Evolutionary conservation across 1,140 invertebrate species (phyloP), one percentile per base, ranked within the genome.

Genomic region (Phymorhynchus buccinoides): DNA sequence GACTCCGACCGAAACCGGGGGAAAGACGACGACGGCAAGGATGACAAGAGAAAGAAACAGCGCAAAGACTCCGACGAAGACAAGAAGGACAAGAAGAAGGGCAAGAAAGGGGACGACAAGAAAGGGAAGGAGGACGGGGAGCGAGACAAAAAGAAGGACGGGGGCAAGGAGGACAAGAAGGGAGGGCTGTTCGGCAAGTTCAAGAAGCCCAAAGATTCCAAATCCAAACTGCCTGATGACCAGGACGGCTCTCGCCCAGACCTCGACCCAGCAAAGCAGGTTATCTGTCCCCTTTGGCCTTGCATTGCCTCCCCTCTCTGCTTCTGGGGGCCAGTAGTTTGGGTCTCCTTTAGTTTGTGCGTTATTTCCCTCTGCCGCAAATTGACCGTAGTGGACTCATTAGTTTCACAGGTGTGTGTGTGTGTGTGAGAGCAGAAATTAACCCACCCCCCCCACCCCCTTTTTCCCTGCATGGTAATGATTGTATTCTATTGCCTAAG

Each of bases 171-270:
- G 0, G 56, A 62, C 44, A 9, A 62, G 56, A 62, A 62, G 39
- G 83, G 85, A 44, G 82, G 81, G n/a, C 56, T 86, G n/a, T 86
- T 83, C 30, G 66, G 85, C 82, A 52, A 77, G 80, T 30, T 79
- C 66, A 86, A 84, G 62, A 86, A 86, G 48, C 80, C 81, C 62
- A 83, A 83, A 44, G 81, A 83, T 3, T 68, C 81, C 62, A 83
- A 83, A 27, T 22, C 56, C 56, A 62, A 62, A 52, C 42, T 52
- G 77, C 42, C 27, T 3, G 39, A 82, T 0, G 71, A 39, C 30
- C 71, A 75, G 37, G 75, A 39, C 27, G 71, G 22, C 44, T 37
- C 22, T 18, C 39, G 32, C 14, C 66, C 66, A 44, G 71, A 35
- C 27, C n/a, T 75, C 42, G 68, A 27, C 37, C 44, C 44, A 7